phyloP scores from a whole-genome alignment of 1,140 invertebrate genomes.

The Lanistes nyassanus region DNA sequence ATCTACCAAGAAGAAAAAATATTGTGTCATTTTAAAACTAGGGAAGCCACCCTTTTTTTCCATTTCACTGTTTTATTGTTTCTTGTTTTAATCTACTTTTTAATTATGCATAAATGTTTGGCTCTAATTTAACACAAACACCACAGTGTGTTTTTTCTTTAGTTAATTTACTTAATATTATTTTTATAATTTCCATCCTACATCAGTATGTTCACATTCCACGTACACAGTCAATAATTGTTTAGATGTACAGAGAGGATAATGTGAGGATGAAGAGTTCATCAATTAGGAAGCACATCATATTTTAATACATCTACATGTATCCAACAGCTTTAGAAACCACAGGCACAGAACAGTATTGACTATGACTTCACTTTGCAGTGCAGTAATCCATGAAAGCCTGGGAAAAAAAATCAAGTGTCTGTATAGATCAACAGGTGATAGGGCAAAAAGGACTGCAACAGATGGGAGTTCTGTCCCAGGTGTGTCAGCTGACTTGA shows the following conservation, averaged over 20 bases:
- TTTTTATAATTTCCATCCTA: background rate
- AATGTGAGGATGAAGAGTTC: background rate
- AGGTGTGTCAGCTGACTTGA: background rate
- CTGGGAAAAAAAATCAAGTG: too few species aligned
- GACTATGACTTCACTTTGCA: too few species aligned
- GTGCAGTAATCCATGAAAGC: too few species aligned
- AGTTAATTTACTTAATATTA: too few species aligned
- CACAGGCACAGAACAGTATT: background rate
- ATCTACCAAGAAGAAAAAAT: too few species aligned
- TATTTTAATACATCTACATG: background rate
- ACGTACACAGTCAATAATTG: background rate
- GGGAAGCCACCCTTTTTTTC: background rate
- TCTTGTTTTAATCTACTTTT: background rate
- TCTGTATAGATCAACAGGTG: too few species aligned
- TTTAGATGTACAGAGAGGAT: too few species aligned
- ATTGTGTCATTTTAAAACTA: too few species aligned
- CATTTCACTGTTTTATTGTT: background rate
- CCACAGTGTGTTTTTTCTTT: background rate
- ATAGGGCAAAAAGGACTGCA: too few species aligned
- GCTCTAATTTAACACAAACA: background rate
- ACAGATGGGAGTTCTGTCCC: too few species aligned
- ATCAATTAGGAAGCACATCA: background rate
- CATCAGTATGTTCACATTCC: background rate
- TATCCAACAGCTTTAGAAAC: background rate
- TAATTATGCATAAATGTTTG: background rate